phyloP scores from a whole-genome alignment of 23 tunicate species.

The Botrylloides violaceus region DNA sequence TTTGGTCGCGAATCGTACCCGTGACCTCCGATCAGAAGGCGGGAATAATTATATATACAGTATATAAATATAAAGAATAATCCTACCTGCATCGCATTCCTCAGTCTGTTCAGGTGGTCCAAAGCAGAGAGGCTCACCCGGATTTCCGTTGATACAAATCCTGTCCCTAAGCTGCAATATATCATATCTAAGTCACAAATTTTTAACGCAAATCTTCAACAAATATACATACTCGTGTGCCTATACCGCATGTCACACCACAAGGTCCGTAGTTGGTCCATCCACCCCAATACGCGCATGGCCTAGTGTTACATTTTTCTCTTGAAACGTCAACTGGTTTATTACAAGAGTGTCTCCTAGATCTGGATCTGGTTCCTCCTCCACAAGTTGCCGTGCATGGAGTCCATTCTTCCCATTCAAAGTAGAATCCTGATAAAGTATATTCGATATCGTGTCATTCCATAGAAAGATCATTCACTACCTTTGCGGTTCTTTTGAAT shows the following conservation, averaged over 20 bases:
- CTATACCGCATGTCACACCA: slow-evolving; percentile 13
- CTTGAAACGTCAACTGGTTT: slow-evolving; percentile 19
- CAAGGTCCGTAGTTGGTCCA: slow-evolving; percentile 29
- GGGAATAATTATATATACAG: no score
- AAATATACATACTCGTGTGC: slow-evolving; percentile 9
- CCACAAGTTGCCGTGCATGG: slow-evolving; percentile 36
- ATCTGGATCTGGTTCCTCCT: slow-evolving; percentile 62
- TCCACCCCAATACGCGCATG: slow-evolving; percentile 11
- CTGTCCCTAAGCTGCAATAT: slow-evolving; percentile 8
- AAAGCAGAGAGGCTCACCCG: slow-evolving; percentile 22
- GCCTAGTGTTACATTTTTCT: slow-evolving; percentile 27
- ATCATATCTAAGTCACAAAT: background rate
- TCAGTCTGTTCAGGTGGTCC: slow-evolving; percentile 4
- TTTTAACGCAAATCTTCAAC: no score
- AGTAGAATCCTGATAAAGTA: slow-evolving; percentile 3
- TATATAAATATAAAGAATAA: no score
- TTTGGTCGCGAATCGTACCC: no score
- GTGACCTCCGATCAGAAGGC: no score
- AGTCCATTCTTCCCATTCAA: slow-evolving; percentile 38
- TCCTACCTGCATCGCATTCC: slow-evolving; percentile 26
- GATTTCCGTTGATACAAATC: slow-evolving; percentile 11
- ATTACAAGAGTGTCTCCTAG: slow-evolving; percentile 64
- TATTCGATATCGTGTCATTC: no score
- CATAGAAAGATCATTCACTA: no score
- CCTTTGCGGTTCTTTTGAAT: no score